These are phyloP conservation scores for Arion vulgaris DNA, from an alignment of 1,140 invertebrate species.

Conservation along the genomic window DNA sequence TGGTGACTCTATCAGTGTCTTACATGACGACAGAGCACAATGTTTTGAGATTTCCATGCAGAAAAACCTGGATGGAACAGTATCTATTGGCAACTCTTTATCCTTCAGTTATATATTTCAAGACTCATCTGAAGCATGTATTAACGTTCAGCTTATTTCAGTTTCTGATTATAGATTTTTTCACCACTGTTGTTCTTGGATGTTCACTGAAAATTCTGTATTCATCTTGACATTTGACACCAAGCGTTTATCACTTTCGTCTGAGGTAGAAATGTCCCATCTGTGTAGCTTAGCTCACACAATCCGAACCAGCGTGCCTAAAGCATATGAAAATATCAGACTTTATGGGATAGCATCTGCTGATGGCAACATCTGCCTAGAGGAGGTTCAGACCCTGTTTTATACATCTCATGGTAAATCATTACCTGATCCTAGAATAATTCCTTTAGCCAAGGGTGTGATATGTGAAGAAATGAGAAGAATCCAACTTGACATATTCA, in stretches of 20 bases:
- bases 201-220: conserved; percentile 24
- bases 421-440: background rate
- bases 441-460: background rate
- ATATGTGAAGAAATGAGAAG: background rate
- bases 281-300: conserved; percentile 19
- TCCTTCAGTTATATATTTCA: conserved; percentile 25
- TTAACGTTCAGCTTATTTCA: conserved; percentile 24
- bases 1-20: background rate
- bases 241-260: conserved; percentile 2
- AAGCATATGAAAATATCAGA: background rate
- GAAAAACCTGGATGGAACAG: background rate
- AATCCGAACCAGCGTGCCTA: background rate
- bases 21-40: background rate
- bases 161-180: conserved; percentile 29
- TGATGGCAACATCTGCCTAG: background rate
- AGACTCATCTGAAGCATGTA: background rate
- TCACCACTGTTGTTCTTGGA: conserved; percentile 35
- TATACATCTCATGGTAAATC: conserved; percentile 27
- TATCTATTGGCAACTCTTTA: background rate
- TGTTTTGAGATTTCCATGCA: conserved; percentile 25
- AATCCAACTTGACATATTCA: background rate
- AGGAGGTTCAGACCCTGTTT: conserved; percentile 25
- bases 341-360: background rate
- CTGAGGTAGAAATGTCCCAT: conserved; percentile 8
- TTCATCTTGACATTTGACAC: conserved; percentile 31